Base-by-base conservation (phyloP, 1,140 invertebrate genomes). In the Drosophila rhopaloa region DNA sequence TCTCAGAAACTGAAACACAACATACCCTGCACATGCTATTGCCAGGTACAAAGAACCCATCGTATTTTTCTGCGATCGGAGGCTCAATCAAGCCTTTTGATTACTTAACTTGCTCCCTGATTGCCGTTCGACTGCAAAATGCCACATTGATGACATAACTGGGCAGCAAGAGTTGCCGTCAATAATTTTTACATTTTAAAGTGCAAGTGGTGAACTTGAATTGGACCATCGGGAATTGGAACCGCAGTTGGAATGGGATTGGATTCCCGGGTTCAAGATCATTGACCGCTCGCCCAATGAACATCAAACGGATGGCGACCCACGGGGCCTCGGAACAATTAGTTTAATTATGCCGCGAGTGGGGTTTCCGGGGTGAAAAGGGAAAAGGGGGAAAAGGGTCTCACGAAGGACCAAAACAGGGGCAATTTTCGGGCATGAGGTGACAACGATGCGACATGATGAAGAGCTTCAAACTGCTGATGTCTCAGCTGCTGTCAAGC, bases 371-470 rank as follows among this genome's bases (percentile, higher is more conserved):
- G 24, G 24, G 24, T 4, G 24, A 24, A 24, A 24, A 4, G 24
- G 24, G 24, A 24, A 4, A 9, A 14, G 11, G 11, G 32, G 16
- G 8, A 11, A 37, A 13, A 9, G 13, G 13, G 61, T n/a, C 11
- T 37, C 29, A 16, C 19, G 46, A 29, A 11, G 32, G n/a, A 6
- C 19, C 11, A 41, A 41, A 78, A 81, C 70, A 81, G 40, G 56
- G 53, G 32, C 79, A 76, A 72, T 73, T 88, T 89, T 84, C 43
- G 74, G 83, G 68, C 80, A 89, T 80, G 80, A 88, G 84, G 84
- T 88, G 84, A 88, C 84, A 88, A 89, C 84, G 84, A 88, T 83
- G 83, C 83, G 83, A 88, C 79, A 88, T 89, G 83, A 88, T 88
- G 79, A 88, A 83, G 83, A 77, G 73, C 71, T 70, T 11, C 61